Percentiles rank a stretch among this genome's conserved stretches.
These are phyloP conservation scores for Drosophila pandora DNA, from an alignment of 1,140 invertebrate genomes.

Conservation along the genomic window DNA sequence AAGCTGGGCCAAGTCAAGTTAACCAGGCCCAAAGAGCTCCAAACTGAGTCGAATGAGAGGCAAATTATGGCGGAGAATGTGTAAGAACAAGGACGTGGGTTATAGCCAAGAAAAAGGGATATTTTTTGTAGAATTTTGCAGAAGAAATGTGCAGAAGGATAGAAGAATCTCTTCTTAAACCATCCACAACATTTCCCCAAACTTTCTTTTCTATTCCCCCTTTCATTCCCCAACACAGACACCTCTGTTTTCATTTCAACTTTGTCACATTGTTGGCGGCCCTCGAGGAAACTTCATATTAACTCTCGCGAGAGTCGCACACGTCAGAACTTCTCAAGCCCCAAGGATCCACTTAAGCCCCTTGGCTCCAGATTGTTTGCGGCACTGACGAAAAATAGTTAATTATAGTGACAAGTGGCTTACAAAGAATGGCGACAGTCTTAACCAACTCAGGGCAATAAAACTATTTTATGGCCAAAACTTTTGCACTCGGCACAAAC, in stretches of 20 bases:
- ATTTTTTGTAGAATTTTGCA: too few species aligned
- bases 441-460: conserved; percentile 50
- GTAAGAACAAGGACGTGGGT: conserved; percentile 36
- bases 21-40: conserved; percentile 4
- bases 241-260: conserved; percentile 17
- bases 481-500: conserved; percentile 23
- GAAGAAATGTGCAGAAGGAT: too few species aligned
- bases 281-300: conserved; percentile 57
- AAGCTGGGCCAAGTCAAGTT: conserved; percentile 28
- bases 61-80: conserved; percentile 11
- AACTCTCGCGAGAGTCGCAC: conserved; percentile 51
- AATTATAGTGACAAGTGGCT: conserved; percentile 77
- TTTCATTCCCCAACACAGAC: neutral
- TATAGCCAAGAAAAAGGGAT: neutral
- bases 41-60: conserved; percentile 9
- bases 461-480: conserved; percentile 77
- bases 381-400: conserved; percentile 72
- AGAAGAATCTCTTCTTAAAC: too few species aligned
- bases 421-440: conserved; percentile 60
- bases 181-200: neutral
- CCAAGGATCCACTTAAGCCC: conserved; percentile 37
- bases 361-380: conserved; percentile 31
- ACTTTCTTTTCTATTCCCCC: neutral
- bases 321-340: conserved; percentile 50
- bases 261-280: conserved; percentile 61